Evolutionary conservation across 2,797 vertebrate species (phyloP).

Genomic region (Lacerta agilis): DNA sequence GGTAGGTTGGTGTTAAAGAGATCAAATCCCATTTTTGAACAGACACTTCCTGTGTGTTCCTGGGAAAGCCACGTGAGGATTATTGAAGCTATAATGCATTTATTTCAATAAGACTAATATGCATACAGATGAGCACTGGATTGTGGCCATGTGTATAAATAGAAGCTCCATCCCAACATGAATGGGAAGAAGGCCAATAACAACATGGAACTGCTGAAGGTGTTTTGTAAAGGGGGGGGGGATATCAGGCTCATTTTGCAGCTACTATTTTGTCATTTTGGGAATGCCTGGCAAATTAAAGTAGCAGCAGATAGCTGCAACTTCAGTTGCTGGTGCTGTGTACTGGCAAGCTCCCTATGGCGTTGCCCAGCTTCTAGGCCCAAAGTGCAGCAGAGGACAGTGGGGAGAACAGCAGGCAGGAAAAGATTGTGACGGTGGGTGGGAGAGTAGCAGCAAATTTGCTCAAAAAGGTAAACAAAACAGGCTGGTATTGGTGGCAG

Average conservation of each 20-base stretch:
- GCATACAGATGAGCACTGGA: neutral
- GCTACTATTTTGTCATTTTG: neutral
- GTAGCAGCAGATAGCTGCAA: no score
- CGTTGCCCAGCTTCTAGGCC: no score
- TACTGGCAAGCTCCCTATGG: no score
- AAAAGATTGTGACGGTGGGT: no score
- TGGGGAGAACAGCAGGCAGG: no score
- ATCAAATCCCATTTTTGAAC: neutral
- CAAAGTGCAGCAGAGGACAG: no score
- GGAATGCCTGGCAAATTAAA: neutral
- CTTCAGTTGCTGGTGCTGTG: neutral
- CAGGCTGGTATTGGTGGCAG: no score
- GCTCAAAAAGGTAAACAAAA: no score
- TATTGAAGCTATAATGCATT: neutral
- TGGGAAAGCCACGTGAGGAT: neutral
- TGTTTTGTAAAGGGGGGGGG: constrained; percentile 33
- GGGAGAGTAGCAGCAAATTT: no score
- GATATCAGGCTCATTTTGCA: neutral
- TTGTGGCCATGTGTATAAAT: neutral
- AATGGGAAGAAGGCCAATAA: neutral
- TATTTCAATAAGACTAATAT: neutral
- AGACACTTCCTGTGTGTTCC: neutral
- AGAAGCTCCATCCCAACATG: neutral
- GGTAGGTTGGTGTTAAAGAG: neutral
- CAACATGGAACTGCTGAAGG: neutral